Conservation (phyloP, 37 sponge, comb jelly and placozoan genomes). For the Aphrocallistes beatrix region DNA sequence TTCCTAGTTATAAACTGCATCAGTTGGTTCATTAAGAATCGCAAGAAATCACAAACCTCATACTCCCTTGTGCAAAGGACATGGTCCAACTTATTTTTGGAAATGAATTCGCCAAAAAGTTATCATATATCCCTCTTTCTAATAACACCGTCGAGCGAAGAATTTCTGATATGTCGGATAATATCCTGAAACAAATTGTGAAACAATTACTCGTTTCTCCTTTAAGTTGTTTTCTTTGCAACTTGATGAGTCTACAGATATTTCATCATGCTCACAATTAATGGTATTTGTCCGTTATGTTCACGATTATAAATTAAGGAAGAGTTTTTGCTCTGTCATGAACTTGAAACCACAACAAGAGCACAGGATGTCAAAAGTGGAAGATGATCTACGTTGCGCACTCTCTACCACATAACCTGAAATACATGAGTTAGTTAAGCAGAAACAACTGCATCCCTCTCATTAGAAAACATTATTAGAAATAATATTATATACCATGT, state of each 20-base stretch:
- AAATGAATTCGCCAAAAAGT: not conserved
- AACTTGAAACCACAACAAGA: conserved; percentile 14
- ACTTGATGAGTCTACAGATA: conserved; percentile 7
- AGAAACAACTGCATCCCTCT: not conserved
- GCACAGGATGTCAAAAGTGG: conserved; percentile 10
- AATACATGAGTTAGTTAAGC: not conserved
- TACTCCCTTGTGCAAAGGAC: conserved; percentile 13
- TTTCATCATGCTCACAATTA: conserved; percentile 16
- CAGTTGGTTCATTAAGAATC: not conserved
- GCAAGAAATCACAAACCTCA: conserved; percentile 16
- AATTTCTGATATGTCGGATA: conserved; percentile 4
- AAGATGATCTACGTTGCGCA: too few relatives aligned
- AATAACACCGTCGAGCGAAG: conserved; percentile 7
- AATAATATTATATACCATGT: too few relatives aligned
- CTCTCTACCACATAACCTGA: not conserved
- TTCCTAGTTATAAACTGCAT: too few relatives aligned
- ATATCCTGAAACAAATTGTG: conserved; percentile 12
- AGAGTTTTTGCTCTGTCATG: conserved; percentile 13
- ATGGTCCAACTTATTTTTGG: not conserved
- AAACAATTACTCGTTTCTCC: not conserved
- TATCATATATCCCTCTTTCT: not conserved
- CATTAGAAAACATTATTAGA: too few relatives aligned
- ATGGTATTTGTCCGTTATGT: conserved; percentile 1
- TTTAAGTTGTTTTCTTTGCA: conserved; percentile 7
- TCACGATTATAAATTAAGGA: not conserved